These are phyloP conservation scores for Fragum whitleyi DNA, from an alignment of 2,888 invertebrate genomes.

Conservation along the genomic window DNA sequence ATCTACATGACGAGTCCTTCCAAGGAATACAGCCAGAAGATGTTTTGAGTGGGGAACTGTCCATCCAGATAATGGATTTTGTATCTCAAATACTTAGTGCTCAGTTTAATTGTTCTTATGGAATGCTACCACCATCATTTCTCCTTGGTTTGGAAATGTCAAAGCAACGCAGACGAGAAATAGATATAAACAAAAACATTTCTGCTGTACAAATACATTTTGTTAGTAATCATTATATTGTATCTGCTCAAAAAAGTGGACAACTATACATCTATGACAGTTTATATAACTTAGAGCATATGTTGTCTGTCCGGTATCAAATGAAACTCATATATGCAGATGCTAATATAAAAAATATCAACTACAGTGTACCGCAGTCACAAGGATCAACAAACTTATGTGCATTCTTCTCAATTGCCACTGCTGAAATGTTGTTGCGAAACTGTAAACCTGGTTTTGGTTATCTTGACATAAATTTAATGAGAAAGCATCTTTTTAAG, in stretches of 20 bases:
- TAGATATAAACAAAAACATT: slow-evolving; percentile 12
- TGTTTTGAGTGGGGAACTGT: slow-evolving; percentile 36
- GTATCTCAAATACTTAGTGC: slow-evolving; percentile 14
- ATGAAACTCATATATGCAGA: neutral
- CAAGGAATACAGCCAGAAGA: slow-evolving; percentile 30
- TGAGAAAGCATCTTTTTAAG: too few relatives aligned
- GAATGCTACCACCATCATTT: too few relatives aligned
- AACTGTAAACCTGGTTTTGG: neutral
- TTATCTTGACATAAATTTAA: too few relatives aligned
- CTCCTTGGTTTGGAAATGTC: too few relatives aligned
- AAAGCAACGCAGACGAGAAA: neutral
- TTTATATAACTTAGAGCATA: slow-evolving; percentile 27
- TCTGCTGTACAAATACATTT: slow-evolving; percentile 29
- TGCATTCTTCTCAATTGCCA: slow-evolving; percentile 26
- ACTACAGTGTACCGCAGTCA: slow-evolving; percentile 30
- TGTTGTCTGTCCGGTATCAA: slow-evolving; percentile 15
- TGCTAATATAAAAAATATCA: too few relatives aligned
- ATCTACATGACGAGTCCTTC: slow-evolving; percentile 15
- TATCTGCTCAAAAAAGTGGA: slow-evolving; percentile 2
- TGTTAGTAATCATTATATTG: slow-evolving; percentile 28
- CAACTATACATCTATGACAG: slow-evolving; percentile 26
- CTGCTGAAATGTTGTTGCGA: slow-evolving; percentile 10
- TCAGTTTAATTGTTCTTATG: neutral
- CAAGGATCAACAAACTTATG: slow-evolving; percentile 28
- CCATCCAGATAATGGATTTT: slow-evolving; percentile 33